Base-by-base conservation (phyloP, 2,113 vertebrate genomes). In the Syngnathoides biaculeatus region DNA sequence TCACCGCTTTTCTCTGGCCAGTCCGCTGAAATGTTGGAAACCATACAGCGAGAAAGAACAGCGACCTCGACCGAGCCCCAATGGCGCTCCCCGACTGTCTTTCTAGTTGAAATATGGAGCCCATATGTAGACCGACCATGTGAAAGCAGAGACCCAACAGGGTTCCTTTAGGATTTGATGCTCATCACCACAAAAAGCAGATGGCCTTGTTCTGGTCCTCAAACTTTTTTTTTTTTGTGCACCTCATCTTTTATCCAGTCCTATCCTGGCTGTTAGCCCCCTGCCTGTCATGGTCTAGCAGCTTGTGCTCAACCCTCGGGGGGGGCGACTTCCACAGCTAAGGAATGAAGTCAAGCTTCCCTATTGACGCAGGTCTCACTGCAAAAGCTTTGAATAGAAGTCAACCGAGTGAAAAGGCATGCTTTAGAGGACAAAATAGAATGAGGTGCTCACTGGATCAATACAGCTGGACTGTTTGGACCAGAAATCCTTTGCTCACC, bases 131-230 rank as follows among this genome's bases (percentile, higher is more conserved):
- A 84, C 86, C 79, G 80, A 78, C 89, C 79, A 74, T 69, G 78
- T 90, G 19, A 87, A 92, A 91, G 90, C 83, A 87, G 81, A 57
- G 64, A 85, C 82, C 92, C 91, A 81, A 80, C 85, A 85, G 89
- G 84, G 88, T 71, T 90, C 86, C 88, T 90, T 89, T 87, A 89
- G 87, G 89, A 90, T 92, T 91, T 91, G 89, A 90, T 91, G 88
- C 87, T 88, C 85, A 84, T 84, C 83, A 84, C 75, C 83, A 89
- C 90, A 91, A 92, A 35, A 92, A 92, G 90, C 91, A 92, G 92
- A 92, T 92, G 92, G 88, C 81, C 66, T 56, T 82, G 73, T 81
- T 86, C 88, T 76, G 79, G 78, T 86, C 80, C 86, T 86, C 77
- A 80, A 86, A 87, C 69, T 81, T 88, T 86, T 86, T 78, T 78